phyloP scores from a whole-genome alignment of 2,888 invertebrate genomes.

The Branchipolynoe longqiensis region DNA sequence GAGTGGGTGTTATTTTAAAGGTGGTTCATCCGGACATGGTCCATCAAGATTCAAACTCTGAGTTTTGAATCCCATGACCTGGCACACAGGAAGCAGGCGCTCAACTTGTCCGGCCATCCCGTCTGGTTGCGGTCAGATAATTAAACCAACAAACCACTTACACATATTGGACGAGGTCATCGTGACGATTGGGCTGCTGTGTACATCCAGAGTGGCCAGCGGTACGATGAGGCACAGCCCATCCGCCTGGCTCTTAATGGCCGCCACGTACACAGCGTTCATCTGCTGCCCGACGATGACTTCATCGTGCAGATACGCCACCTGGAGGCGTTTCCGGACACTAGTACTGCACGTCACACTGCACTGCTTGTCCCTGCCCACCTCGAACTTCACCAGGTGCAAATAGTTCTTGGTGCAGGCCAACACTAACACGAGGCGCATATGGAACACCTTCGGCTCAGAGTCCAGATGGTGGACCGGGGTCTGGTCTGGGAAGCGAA shows the following conservation, averaged over 20 bases:
- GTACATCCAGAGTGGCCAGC: slow-evolving; percentile 5
- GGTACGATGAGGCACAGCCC: not conserved
- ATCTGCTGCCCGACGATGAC: slow-evolving; percentile 7
- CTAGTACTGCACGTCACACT: not conserved
- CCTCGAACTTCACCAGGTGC: slow-evolving; percentile 34
- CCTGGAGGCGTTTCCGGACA: slow-evolving; percentile 7
- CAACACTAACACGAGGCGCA: not conserved
- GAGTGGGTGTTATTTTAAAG: too few relatives aligned
- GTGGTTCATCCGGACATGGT: not conserved
- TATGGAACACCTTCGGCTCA: slow-evolving; percentile 13
- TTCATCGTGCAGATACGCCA: slow-evolving; percentile 10
- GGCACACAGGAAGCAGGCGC: not conserved
- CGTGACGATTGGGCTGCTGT: not conserved
- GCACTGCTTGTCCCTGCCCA: slow-evolving; percentile 49
- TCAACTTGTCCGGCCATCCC: not conserved
- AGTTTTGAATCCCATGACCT: too few relatives aligned
- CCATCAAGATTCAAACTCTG: too few relatives aligned
- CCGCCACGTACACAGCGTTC: slow-evolving; percentile 6
- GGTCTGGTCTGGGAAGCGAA: slow-evolving; percentile 22
- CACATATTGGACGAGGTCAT: not conserved
- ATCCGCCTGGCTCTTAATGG: not conserved
- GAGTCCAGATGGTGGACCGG: slow-evolving; percentile 24
- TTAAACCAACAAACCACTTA: not conserved
- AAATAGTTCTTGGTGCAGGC: not conserved
- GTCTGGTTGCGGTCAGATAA: too few relatives aligned